Evolutionary conservation across 37 sponge, comb jelly and placozoan genomes (phyloP), one percentile per base, ranked within the genome.

Genomic region (Crambe crambe): DNA sequence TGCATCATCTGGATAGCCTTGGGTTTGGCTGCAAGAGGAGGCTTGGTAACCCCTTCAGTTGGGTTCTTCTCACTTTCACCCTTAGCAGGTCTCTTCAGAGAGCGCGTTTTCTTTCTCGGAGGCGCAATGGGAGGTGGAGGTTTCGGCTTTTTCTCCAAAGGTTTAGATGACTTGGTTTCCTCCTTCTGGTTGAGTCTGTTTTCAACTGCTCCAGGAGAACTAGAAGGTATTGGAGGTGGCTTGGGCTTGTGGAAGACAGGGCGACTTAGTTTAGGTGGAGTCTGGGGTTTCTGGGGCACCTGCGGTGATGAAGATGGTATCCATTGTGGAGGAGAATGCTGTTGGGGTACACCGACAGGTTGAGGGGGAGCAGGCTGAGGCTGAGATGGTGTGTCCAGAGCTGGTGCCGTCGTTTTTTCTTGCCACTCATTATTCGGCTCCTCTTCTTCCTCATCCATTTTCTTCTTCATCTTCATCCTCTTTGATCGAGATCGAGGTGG

Each of bases 111-210:
- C 34, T 30, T 20, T 34, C 66, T 65, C 23, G 74, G 57, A 10
- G 76, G 76, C 38, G 62, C 57, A 37, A 60, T 20, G 36, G 76
- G 76, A 34, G 2, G 56, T 51, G 51, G 12, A 32, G 67, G 67
- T 56, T 68, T 80, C 70, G 35, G 30, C 54, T 32, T 65, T 32
- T 36, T 68, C 32, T 70, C 66, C 3, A 18, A 5, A 10, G 67
- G 56, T 41, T 31, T 42, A 25, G 76, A 3, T 18, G 8, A 26
- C 21, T 17, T 20, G 4, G 69, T 20, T 37, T 32, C 9, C 9
- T 37, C 39, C 26, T 22, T n/a, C 12, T 47, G 51, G 10, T 12
- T 47, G 51, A 47, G 51, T 47, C 51, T 12, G 25, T 47, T 54
- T 2, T 47, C 57, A 47, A n/a, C 41, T 42, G 72, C 9, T 25